Percentiles rank a stretch among this genome's conserved stretches.
Evolutionary conservation across 2,888 invertebrate species (phyloP).

Genomic region (Dyspetes luteomarginatus): DNA sequence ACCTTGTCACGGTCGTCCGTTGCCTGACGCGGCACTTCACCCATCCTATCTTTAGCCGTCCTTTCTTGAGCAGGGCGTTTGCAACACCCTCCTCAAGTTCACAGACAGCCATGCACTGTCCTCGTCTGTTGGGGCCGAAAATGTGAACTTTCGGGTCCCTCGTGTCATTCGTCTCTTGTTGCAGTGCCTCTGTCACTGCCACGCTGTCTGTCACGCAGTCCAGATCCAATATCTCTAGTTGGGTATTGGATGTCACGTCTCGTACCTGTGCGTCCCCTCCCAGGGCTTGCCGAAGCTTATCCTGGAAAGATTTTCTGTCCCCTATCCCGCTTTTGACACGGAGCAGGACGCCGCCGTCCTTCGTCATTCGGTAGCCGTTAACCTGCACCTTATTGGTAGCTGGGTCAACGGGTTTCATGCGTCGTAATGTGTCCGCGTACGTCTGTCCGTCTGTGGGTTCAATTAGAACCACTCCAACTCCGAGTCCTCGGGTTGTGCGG

Average conservation of each 20-base stretch:
- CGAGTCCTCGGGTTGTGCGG: conserved; percentile 8
- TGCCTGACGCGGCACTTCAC: too few species aligned
- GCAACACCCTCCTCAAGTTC: too few species aligned
- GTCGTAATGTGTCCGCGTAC: conserved; percentile 30
- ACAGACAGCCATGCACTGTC: too few species aligned
- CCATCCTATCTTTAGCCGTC: too few species aligned
- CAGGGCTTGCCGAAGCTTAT: conserved; percentile 33
- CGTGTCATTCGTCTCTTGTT: conserved; percentile 2
- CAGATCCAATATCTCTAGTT: neutral
- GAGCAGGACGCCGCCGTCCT: conserved; percentile 37
- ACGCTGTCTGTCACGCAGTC: conserved; percentile 11
- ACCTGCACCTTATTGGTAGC: conserved; percentile 38
- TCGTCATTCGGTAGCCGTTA: conserved; percentile 31
- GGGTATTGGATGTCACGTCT: conserved; percentile 10
- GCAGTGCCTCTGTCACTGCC: conserved; percentile 36
- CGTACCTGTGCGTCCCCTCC: conserved; percentile 24
- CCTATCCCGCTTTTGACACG: conserved; percentile 17
- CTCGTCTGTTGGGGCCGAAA: too few species aligned
- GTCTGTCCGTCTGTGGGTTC: conserved; percentile 26
- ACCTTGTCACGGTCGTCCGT: too few species aligned
- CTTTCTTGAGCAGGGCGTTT: too few species aligned
- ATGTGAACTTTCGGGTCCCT: neutral
- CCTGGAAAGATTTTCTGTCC: conserved; percentile 5
- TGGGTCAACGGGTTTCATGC: conserved; percentile 12
- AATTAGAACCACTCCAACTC: conserved; percentile 40